Evolutionary conservation across 1,140 invertebrate species (phyloP).

Genomic region (Parasteatoda tepidariorum): DNA sequence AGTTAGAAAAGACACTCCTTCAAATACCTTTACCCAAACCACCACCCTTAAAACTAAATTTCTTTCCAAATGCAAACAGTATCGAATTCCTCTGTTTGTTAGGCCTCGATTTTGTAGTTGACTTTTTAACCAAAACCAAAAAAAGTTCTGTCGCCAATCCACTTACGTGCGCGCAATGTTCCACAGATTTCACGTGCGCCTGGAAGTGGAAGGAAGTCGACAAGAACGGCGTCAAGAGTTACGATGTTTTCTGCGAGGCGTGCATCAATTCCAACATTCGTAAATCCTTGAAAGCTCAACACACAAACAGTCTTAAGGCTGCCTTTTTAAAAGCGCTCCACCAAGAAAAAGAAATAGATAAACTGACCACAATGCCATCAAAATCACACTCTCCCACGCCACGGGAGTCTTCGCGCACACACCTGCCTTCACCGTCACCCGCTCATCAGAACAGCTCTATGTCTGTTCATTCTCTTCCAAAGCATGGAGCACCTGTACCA

Average conservation of each 20-base stretch:
- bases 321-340: slow-evolving; percentile 97
- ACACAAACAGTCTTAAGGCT: slow-evolving; percentile 95
- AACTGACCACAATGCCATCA: slow-evolving; percentile 77
- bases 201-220: slow-evolving; percentile 92
- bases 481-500: slow-evolving; percentile 10
- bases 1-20: slow-evolving; percentile 92
- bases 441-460: slow-evolving; percentile 21
- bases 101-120: slow-evolving; percentile 96
- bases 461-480: slow-evolving; percentile 14
- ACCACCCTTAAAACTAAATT: slow-evolving; percentile 98
- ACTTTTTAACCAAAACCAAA: slow-evolving; percentile 82
- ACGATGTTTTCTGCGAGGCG: slow-evolving; percentile 90
- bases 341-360: slow-evolving; percentile 98
- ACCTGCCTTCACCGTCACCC: slow-evolving; percentile 6
- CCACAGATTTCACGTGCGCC: slow-evolving; percentile 96
- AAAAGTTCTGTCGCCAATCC: slow-evolving; percentile 74
- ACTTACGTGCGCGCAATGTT: slow-evolving; percentile 94
- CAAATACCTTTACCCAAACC: slow-evolving; percentile 98
- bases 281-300: slow-evolving; percentile 96
- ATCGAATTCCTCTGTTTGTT: slow-evolving; percentile 96
- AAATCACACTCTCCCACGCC: slow-evolving; percentile 55
- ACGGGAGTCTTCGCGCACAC: neutral
- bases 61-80: slow-evolving; percentile 96
- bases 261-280: slow-evolving; percentile 98
- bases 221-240: slow-evolving; percentile 65